These are phyloP conservation scores for Chiridota heheva DNA, from an alignment of 35 echinoderm and acorn worm genomes.

Conservation along the genomic window DNA sequence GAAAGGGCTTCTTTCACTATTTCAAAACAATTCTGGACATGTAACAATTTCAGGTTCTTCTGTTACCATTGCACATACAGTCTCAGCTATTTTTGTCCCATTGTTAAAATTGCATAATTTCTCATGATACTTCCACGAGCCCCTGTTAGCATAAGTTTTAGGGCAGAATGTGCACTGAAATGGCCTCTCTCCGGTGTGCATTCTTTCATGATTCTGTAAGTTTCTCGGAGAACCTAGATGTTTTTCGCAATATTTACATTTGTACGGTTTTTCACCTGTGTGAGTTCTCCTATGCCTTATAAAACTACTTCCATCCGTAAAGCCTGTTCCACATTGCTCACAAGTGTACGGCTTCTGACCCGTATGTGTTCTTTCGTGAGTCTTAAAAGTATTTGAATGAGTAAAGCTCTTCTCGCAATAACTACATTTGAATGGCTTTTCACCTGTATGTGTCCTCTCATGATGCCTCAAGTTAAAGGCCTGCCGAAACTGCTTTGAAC, in stretches of 20 bases:
- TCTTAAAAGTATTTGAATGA: constrained; percentile 19
- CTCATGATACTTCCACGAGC: no score
- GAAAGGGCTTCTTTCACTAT: no score
- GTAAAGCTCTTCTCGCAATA: constrained; percentile 50
- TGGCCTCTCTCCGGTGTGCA: constrained; percentile 26
- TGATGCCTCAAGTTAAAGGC: constrained; percentile 23
- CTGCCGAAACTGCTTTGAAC: constrained; percentile 34
- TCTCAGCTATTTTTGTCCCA: no score
- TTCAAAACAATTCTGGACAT: no score
- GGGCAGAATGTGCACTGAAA: neutral
- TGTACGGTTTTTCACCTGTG: neutral
- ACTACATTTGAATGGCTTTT: constrained; percentile 51
- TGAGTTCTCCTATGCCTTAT: constrained; percentile 22
- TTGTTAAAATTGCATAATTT: no score
- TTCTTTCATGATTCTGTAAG: constrained; percentile 12
- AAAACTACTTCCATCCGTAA: constrained; percentile 22
- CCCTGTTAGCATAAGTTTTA: neutral
- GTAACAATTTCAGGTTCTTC: no score
- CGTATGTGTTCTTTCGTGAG: constrained; percentile 53
- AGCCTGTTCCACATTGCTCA: constrained; percentile 42
- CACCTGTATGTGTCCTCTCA: constrained; percentile 42
- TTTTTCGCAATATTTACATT: neutral
- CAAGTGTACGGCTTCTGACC: constrained; percentile 55
- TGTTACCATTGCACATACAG: no score
- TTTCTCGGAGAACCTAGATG: neutral